Evolutionary conservation across 2,797 vertebrate genomes (phyloP).

Genomic region (Melanotaenia boesemani): DNA sequence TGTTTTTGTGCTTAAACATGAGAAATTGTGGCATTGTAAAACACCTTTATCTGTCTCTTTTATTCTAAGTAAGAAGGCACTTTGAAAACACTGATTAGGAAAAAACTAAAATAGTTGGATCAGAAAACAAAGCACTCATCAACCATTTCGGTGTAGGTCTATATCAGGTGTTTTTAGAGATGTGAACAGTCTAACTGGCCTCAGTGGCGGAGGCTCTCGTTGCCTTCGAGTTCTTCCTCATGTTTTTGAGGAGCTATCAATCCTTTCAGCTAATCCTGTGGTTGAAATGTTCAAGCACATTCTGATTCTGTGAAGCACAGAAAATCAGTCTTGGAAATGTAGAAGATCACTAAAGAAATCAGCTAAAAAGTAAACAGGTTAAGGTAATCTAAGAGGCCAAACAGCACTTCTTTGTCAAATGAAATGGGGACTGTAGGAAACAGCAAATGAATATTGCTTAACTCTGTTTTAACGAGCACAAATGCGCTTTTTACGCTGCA

Average conservation of each 20-base stretch:
- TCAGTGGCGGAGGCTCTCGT: not conserved
- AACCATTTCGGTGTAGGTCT: not conserved
- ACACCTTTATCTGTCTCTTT: too few relatives aligned
- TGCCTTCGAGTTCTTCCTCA: not conserved
- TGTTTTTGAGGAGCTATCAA: not conserved
- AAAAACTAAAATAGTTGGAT: not conserved
- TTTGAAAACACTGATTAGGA: not conserved
- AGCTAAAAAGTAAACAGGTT: not conserved
- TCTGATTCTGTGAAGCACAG: not conserved
- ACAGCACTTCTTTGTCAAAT: slow-evolving; percentile 1
- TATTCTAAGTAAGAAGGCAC: too few relatives aligned
- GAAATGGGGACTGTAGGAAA: not conserved
- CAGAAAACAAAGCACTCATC: not conserved
- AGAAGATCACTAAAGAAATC: slow-evolving; percentile 27
- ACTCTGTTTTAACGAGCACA: not conserved
- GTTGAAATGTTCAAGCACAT: slow-evolving; percentile 17
- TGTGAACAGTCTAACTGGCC: not conserved
- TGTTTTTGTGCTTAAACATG: not conserved
- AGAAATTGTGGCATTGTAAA: too few relatives aligned
- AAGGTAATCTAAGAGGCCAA: slow-evolving; percentile 8
- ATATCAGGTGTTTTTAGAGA: not conserved
- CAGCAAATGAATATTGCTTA: not conserved
- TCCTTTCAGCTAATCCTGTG: not conserved
- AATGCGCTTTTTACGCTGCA: not conserved
- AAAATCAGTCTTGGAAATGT: slow-evolving; percentile 22